Percentiles rank a stretch among this genome's conserved stretches.
Evolutionary conservation across 2,797 vertebrate species (phyloP).

Genomic region (Pogonophryne albipinna): DNA sequence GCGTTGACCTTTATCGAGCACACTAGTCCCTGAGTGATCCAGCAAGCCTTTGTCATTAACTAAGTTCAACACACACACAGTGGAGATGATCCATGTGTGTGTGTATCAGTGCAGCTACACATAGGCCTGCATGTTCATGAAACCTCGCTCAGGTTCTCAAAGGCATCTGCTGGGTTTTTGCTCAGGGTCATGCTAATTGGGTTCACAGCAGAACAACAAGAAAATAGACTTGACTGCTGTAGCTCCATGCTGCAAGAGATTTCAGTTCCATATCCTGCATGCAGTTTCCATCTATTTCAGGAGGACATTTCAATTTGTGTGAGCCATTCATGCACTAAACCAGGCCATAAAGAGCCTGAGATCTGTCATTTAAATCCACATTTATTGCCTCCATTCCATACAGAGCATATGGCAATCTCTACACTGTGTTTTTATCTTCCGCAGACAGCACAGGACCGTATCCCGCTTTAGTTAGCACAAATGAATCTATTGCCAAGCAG

Average conservation of each 20-base stretch:
- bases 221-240: conserved; percentile 21
- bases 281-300: conserved; percentile 45
- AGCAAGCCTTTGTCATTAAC: conserved; percentile 54
- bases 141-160: conserved; percentile 17
- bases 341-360: conserved; percentile 42
- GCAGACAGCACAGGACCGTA: conserved; percentile 15
- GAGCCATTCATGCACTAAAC: conserved; percentile 51
- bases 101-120: conserved; percentile 2
- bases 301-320: conserved; percentile 42
- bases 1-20: conserved; percentile 74
- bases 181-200: conserved; percentile 31
- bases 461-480: conserved; percentile 38
- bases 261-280: conserved; percentile 35
- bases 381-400: conserved; percentile 46
- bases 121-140: neutral
- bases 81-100: conserved; percentile 10
- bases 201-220: conserved; percentile 22
- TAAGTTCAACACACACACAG: conserved; percentile 16
- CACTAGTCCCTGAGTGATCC: conserved; percentile 62
- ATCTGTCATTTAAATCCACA: conserved; percentile 61
- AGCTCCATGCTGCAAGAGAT: conserved; percentile 21
- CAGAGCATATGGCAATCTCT: conserved; percentile 55
- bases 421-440: conserved; percentile 44
- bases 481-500: conserved; percentile 39
- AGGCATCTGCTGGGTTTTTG: conserved; percentile 25